phyloP scores from a whole-genome alignment of 2,888 invertebrate genomes.

The Apocheima hispidaria region DNA sequence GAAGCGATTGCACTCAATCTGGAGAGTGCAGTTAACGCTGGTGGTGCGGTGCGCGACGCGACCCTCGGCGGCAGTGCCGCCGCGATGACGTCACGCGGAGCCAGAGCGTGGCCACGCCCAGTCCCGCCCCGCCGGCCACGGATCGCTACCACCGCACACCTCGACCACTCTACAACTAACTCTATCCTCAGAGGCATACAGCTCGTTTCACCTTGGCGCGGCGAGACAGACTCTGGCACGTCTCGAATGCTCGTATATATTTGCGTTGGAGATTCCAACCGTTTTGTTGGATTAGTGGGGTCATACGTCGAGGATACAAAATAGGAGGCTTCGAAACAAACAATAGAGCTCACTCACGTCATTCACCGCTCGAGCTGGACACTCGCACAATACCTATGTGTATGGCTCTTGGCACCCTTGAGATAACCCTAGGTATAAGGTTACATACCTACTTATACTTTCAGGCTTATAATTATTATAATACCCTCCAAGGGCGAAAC shows the following conservation, averaged over 20 bases:
- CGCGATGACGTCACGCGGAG: conserved; percentile 34
- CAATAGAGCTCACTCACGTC: conserved; percentile 4
- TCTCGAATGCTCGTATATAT: conserved; percentile 20
- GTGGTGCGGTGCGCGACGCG: background rate
- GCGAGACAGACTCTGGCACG: background rate
- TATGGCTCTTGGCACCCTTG: background rate
- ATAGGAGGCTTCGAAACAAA: conserved; percentile 18
- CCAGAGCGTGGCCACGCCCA: conserved; percentile 77
- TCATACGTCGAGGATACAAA: conserved; percentile 34
- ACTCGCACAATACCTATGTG: background rate
- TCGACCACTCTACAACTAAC: conserved; percentile 11
- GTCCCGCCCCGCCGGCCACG: conserved; percentile 64
- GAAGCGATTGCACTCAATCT: background rate
- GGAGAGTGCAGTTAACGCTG: background rate
- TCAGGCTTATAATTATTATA: too few species aligned
- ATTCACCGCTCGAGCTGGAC: background rate
- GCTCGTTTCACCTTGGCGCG: background rate
- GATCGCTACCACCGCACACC: background rate
- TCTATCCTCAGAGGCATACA: conserved; percentile 19
- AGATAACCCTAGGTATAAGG: background rate
- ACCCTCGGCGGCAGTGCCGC: background rate
- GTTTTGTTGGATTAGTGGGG: conserved; percentile 43
- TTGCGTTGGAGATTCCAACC: conserved; percentile 44
- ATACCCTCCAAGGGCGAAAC: too few species aligned
- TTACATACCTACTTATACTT: too few species aligned